Base-by-base conservation (phyloP, 2,797 vertebrate species). In the Bradypodion ventrale region DNA sequence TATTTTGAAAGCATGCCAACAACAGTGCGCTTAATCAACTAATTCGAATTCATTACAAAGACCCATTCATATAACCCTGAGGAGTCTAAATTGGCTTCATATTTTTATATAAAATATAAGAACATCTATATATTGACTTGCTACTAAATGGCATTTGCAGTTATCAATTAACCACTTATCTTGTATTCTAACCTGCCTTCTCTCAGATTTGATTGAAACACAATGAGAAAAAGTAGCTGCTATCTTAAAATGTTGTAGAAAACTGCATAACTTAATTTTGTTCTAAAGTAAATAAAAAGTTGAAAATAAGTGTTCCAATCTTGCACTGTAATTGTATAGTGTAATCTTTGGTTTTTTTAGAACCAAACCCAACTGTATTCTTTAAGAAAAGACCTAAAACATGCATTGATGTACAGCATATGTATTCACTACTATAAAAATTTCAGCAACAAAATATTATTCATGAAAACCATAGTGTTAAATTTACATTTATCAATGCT, bases 361-460 rank as follows among this genome's bases (percentile, higher is more conserved):
- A 69, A 13, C 6, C 2, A 62, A 77, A 32, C 66, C 16, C 13
- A 35, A 59, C 23, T 32, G 7, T 32, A 72, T 56, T 9, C 6
- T 80, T 7, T 21, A 35, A 65, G 25, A 1, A 35, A 69, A 21
- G 1, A n/a, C n/a, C 78, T 78, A 83, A 86, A 87, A 83, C 10
- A 82, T 1, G 66, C 40, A 59, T 2, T 29, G 7, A 87, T 21
- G 32, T 46, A 32, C n/a, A n/a, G n/a, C n/a, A n/a, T 56, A 56
- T 56, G 52, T 21, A 16, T 56, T 56, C 16, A 56, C 16, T 16
- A 56, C 52, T 75, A 35, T 56, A 25, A 69, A 25, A 65, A 37
- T 21, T 91, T n/a, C n/a, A n/a, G n/a, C n/a, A n/a, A n/a, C 87
- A 85, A 84, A 77, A 77, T 72, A 37, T 29, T 69, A 82, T 25